These are phyloP conservation scores for Sarcophaga carnaria DNA, from an alignment of 2,888 invertebrate species.

Conservation along the genomic window DNA sequence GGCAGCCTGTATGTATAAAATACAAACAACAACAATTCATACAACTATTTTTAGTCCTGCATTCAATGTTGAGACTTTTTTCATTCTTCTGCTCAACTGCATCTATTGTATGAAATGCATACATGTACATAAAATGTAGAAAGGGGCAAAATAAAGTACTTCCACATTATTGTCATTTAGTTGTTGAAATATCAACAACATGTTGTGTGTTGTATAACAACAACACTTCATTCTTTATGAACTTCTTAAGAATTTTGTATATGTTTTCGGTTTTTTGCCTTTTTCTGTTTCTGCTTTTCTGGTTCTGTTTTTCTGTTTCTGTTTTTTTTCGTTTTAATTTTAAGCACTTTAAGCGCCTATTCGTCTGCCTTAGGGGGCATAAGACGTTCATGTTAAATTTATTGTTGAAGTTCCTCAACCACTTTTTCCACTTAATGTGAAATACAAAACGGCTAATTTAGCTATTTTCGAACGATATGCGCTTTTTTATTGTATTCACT, in stretches of 20 bases:
- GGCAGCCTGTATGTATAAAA: not conserved
- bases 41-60: not conserved
- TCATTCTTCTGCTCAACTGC: not conserved
- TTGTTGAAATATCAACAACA: conserved; percentile 37
- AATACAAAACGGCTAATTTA: not conserved
- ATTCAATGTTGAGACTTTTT: conserved; percentile 20
- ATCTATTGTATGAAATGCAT: not conserved
- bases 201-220: conserved; percentile 26
- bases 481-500: not conserved
- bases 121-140: not conserved
- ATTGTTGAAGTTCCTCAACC: conserved; percentile 43
- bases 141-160: conserved; percentile 9
- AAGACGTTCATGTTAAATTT: conserved; percentile 52
- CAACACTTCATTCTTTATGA: conserved; percentile 31
- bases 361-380: conserved; percentile 54
- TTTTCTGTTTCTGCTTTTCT: not conserved
- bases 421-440: conserved; percentile 14
- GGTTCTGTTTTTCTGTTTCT: not conserved
- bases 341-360: conserved; percentile 57
- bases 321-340: not conserved
- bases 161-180: conserved; percentile 25
- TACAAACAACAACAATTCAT: not conserved
- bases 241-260: conserved; percentile 30
- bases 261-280: not conserved
- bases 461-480: not conserved